A percentile compares a stretch with the other conserved stretches of the same genome.
These are phyloP conservation scores for Phaethon lepturus DNA, from an alignment of 2,113 vertebrate genomes.

Conservation along the genomic window DNA sequence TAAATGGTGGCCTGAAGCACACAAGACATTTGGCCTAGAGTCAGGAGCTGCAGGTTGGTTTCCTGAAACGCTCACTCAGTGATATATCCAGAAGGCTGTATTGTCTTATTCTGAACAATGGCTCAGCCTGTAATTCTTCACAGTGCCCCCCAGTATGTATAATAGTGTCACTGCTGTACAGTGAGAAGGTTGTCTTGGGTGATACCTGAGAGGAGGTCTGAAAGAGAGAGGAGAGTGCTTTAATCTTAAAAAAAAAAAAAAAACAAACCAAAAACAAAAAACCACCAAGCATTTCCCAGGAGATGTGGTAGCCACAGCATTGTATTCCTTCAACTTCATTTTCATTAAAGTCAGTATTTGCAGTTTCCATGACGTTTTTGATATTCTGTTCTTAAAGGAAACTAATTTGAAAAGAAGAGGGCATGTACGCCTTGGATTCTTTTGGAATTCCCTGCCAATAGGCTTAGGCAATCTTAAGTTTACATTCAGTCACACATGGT, in stretches of 20 bases:
- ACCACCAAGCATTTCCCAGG: neutral
- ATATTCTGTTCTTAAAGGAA: neutral
- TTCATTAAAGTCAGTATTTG: neutral
- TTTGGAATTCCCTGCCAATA: neutral
- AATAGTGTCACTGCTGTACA: neutral
- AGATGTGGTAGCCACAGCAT: neutral
- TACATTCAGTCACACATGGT: neutral
- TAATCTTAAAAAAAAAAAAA: neutral
- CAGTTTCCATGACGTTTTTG: neutral
- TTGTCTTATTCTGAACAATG: neutral
- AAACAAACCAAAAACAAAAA: neutral
- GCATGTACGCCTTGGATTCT: neutral
- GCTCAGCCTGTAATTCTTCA: neutral
- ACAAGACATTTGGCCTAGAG: neutral
- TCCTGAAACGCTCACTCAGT: neutral
- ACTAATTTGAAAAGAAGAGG: neutral
- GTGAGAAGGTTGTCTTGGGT: neutral
- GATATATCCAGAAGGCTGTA: neutral
- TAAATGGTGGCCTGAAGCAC: neutral
- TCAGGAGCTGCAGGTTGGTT: neutral
- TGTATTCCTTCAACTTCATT: neutral
- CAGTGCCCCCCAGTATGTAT: accelerated
- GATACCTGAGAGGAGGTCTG: neutral
- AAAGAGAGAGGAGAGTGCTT: neutral
- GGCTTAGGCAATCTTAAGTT: neutral